Conservation (phyloP, 1,140 invertebrate genomes). For the Chymomyza costata region DNA sequence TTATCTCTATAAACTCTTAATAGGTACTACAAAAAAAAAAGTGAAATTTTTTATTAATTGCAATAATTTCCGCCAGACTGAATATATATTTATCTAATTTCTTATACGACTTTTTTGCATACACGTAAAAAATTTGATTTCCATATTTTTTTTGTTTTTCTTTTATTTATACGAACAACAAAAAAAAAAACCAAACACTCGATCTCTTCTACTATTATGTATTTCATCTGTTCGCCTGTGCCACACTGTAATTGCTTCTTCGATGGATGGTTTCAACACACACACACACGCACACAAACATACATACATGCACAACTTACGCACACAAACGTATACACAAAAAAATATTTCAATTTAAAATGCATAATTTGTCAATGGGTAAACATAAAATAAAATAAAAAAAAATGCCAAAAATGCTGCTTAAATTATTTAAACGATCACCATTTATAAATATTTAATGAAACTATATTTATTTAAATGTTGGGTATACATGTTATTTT, state of each 20-base stretch:
- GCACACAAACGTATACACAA: conserved; percentile 16
- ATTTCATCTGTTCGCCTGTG: conserved; percentile 70
- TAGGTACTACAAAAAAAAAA: too few species aligned
- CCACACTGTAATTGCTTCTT: conserved; percentile 64
- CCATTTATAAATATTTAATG: conserved; percentile 51
- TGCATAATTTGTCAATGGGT: neutral
- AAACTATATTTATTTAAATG: conserved; percentile 54
- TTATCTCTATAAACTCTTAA: too few species aligned
- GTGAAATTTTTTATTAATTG: too few species aligned
- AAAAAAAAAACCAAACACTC: conserved; percentile 39
- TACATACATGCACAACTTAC: conserved; percentile 14
- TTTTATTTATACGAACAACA: conserved; percentile 31
- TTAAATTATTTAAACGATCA: conserved; percentile 50
- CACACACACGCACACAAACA: conserved; percentile 25
- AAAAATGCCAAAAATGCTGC: conserved; percentile 6
- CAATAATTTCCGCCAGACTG: too few species aligned
- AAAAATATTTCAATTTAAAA: neutral
- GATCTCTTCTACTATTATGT: conserved; percentile 71
- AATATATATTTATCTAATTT: too few species aligned
- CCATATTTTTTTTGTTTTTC: conserved; percentile 33
- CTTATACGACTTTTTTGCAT: conserved; percentile 11
- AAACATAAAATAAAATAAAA: neutral
- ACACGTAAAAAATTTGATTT: conserved; percentile 28
- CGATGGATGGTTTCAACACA: conserved; percentile 66
- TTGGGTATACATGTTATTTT: too few species aligned